These are phyloP conservation scores for Miniopterus natalensis DNA, from an alignment of 2,113 vertebrate species.

Conservation along the genomic window DNA sequence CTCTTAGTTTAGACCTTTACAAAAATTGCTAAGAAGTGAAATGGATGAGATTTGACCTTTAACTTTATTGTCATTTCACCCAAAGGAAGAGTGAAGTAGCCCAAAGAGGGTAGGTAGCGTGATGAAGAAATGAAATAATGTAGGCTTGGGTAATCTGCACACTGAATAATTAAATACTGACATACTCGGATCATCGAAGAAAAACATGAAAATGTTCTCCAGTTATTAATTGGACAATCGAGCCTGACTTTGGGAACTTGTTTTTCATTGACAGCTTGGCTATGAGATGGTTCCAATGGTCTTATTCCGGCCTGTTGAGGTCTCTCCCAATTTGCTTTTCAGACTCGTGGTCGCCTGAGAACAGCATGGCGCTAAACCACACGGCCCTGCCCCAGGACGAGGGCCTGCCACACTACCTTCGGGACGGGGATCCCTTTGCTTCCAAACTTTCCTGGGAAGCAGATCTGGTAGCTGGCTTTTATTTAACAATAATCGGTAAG, in stretches of 20 bases:
- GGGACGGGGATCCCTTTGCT: slow-evolving; percentile 92
- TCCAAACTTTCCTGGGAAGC: slow-evolving; percentile 95
- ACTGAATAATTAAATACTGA: not conserved
- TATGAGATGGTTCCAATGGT: not conserved
- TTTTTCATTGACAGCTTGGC: not conserved
- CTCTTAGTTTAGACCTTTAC: not conserved
- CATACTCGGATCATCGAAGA: not conserved
- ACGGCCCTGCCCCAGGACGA: slow-evolving; percentile 83
- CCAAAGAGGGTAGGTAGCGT: not conserved
- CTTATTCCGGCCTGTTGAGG: not conserved
- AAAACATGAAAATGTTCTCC: not conserved
- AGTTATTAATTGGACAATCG: not conserved
- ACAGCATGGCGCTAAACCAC: slow-evolving; percentile 88
- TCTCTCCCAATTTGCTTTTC: slow-evolving; percentile 73
- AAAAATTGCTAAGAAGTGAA: not conserved
- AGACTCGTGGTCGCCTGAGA: slow-evolving; percentile 73
- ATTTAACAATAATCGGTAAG: slow-evolving; percentile 95
- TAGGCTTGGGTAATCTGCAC: not conserved
- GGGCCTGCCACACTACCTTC: slow-evolving; percentile 89
- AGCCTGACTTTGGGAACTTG: not conserved
- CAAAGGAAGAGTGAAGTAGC: not conserved
- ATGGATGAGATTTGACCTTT: not conserved
- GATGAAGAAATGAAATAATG: not conserved
- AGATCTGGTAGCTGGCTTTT: slow-evolving; percentile 94
- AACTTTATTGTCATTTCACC: not conserved